Conservation (phyloP, 2,797 vertebrate genomes). For the Fistularia tabacaria region DNA sequence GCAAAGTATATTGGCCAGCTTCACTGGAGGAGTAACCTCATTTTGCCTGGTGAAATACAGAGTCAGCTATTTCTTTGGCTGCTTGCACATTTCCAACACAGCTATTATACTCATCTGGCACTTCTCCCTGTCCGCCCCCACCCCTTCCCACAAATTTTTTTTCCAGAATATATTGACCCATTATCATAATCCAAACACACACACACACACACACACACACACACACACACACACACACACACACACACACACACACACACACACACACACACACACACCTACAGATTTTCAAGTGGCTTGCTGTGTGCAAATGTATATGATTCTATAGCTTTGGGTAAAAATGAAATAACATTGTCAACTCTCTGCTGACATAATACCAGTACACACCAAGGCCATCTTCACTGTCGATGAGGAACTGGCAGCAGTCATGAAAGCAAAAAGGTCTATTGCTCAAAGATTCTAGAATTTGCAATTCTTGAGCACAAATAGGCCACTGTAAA, state of each 20-base stretch:
- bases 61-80: conserved; percentile 66
- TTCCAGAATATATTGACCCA: conserved; percentile 28
- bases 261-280: no score
- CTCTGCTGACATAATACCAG: conserved; percentile 42
- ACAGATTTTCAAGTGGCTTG: conserved; percentile 26
- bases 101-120: conserved; percentile 9
- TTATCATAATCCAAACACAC: not conserved
- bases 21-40: conserved; percentile 54
- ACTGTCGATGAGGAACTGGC: conserved; percentile 23
- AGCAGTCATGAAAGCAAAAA: conserved; percentile 21
- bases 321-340: conserved; percentile 40
- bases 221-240: no score
- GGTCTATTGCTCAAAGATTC: conserved; percentile 13
- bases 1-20: conserved; percentile 60
- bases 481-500: conserved; percentile 12
- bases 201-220: no score
- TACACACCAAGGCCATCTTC: conserved; percentile 15
- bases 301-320: conserved; percentile 27
- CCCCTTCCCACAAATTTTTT: conserved; percentile 30
- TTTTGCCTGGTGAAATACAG: conserved; percentile 60
- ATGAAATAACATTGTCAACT: conserved; percentile 39
- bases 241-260: no score
- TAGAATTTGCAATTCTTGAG: conserved; percentile 12
- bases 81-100: conserved; percentile 27
- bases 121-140: conserved; percentile 9